Percentiles rank a stretch among this genome's conserved stretches.
These are phyloP conservation scores for Oryzias javanicus DNA, from an alignment of 2,113 vertebrate species.

Conservation along the genomic window DNA sequence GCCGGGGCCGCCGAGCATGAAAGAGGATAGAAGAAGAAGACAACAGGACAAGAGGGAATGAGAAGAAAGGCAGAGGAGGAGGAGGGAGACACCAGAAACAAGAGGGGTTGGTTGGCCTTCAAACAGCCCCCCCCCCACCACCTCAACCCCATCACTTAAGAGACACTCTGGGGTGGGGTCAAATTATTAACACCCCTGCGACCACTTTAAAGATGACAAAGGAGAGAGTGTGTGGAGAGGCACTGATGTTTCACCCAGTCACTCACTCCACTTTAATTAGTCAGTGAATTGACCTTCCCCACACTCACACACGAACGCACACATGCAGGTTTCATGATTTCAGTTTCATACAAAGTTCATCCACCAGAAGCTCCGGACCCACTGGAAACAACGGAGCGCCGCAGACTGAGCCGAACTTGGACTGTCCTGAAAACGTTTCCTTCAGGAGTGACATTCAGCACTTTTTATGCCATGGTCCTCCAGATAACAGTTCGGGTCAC, in stretches of 20 bases:
- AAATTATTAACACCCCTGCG: conserved; percentile 79
- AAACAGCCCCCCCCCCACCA: conserved; percentile 49
- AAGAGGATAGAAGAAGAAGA: conserved; percentile 69
- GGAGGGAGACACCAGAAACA: conserved; percentile 43
- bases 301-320: conserved; percentile 11
- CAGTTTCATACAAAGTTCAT: background rate
- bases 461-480: no score
- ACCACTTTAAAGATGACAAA: conserved; percentile 82
- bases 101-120: conserved; percentile 57
- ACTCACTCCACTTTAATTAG: conserved; percentile 78
- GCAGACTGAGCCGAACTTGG: no score
- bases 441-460: no score
- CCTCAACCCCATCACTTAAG: conserved; percentile 62
- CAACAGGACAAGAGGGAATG: conserved; percentile 31
- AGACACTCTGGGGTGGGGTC: conserved; percentile 58
- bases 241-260: conserved; percentile 74
- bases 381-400: no score
- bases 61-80: conserved; percentile 38
- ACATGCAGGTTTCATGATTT: background rate
- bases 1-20: conserved; percentile 70
- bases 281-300: conserved; percentile 69
- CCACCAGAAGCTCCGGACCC: no score
- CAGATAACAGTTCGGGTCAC: no score
- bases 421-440: no score
- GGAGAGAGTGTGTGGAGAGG: conserved; percentile 28